Evolutionary conservation across 2,113 vertebrate species (phyloP), one percentile per base, ranked within the genome.

Genomic region (Eurypyga helias): DNA sequence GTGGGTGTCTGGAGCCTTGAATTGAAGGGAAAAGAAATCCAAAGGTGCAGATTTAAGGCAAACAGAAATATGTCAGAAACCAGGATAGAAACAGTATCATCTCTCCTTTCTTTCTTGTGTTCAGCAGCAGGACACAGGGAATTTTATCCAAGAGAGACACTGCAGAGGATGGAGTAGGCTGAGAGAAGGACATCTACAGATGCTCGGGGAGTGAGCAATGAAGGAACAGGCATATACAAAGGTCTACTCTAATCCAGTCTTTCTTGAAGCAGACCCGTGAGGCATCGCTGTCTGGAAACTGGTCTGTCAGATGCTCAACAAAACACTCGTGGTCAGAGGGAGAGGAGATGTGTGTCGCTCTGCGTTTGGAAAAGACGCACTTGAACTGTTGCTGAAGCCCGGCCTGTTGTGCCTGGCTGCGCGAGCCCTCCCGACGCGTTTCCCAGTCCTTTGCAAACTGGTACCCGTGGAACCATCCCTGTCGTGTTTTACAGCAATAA

Each of bases 401-500:
- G 11, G 26, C 9, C 77, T 31, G 14, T 13, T 52, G 8, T 26
- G 83, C 89, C 89, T 70, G 89, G 36, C 93, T 73, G 86, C 2
- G 16, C 12, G 46, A 87, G 73, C 54, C 78, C 60, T 81, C 83
- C 94, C n/a, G 5, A 2, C 2, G 23, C 83, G 17, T 82, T 70
- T 34, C 92, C 90, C 84, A 66, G 84, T 80, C 91, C 93, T 52
- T 54, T 85, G 85, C 95, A 82, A 93, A 92, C 71, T 88, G 95
- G 92, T 96, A 86, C 94, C 89, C 38, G 26, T 94, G 96, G 94
- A 97, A 95, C 95, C 72, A 75, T 38, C 96, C 96, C 93, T 91
- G 87, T 87, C 6, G 9, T 90, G 85, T 95, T 94, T 96, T 71
- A 93, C 98, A 98, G 98, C 98, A 98, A 98, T 98, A 98, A 97